Evolutionary conservation across 2,888 invertebrate species (phyloP), one percentile per base, ranked within the genome.

Genomic region (Ceraclea dissimilis): DNA sequence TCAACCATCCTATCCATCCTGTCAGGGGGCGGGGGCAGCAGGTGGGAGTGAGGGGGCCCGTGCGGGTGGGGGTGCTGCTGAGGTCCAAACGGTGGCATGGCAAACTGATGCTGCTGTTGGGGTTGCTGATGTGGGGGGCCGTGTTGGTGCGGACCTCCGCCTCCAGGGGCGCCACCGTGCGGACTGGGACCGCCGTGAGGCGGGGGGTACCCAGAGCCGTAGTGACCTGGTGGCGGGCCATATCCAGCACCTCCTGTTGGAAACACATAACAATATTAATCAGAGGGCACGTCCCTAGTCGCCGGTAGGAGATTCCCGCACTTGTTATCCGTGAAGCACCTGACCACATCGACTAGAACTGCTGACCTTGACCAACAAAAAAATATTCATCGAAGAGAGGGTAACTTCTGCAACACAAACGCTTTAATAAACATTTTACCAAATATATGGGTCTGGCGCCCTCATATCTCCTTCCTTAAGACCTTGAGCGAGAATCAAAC

Each of bases 61-160:
- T 84, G 6, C 81, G 82, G 68, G 82, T 84, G 63, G 80, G 79
- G 52, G 84, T 84, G 6, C 81, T 82, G 68, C 83, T 84, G 63
- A 80, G 79, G 52, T 79, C 54, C 52, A 54, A 48, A 58, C 43
- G 58, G 54, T 51, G 58, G 54, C 54, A 52, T 54, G 17, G 54
- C 34, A 54, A 43, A 52, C 51, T 52, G 52, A 54, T 49, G 58
- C 20, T 39, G 58, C 47, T 49, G 57, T 48, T 31, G 51, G 19
- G 31, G 54, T 50, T 49, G 54, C 51, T 53, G 52, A 11, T 26
- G 83, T 55, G 16, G 51, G 48, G 51, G 33, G 34, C 49, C 49
- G 39, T 47, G 54, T 49, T 53, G 53, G 52, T 52, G 46, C 84
- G 54, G 84, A 83, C 83, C 5, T 81, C 78, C 60, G 77, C 81